Evolutionary conservation across 1,140 invertebrate genomes (phyloP).

Genomic region (Metaphire vulgaris): DNA sequence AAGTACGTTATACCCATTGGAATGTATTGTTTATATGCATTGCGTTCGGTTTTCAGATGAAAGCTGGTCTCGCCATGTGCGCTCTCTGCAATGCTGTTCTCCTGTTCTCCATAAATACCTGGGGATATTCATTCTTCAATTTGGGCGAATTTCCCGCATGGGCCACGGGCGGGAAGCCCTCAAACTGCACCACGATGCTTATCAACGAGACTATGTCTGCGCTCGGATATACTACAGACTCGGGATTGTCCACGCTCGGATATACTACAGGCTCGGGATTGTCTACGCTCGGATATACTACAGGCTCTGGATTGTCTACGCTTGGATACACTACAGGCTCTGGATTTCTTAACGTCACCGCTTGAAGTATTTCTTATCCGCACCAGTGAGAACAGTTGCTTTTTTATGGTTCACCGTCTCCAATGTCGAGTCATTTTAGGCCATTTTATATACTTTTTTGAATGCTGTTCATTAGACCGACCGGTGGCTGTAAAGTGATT

Average conservation of each 20-base stretch:
- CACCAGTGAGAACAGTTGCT: too few relatives aligned
- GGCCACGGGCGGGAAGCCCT: background rate
- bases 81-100: constrained; percentile 20
- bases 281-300: background rate
- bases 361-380: too few relatives aligned
- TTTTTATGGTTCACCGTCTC: too few relatives aligned
- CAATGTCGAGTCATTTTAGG: too few relatives aligned
- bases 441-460: too few relatives aligned
- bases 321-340: background rate
- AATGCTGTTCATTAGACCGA: too few relatives aligned
- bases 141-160: constrained; percentile 18
- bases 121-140: constrained; percentile 22
- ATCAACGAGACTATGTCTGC: background rate
- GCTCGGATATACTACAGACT: background rate
- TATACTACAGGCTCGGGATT: background rate
- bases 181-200: background rate
- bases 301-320: background rate
- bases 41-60: constrained; percentile 23
- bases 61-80: constrained; percentile 26
- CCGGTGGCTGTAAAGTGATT: too few relatives aligned
- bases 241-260: background rate
- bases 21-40: background rate
- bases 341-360: too few relatives aligned
- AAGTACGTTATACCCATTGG: too few relatives aligned
- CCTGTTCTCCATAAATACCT: constrained; percentile 23